Evolutionary conservation across 2,888 invertebrate species (phyloP).

Genomic region (Mystacides longicornis): DNA sequence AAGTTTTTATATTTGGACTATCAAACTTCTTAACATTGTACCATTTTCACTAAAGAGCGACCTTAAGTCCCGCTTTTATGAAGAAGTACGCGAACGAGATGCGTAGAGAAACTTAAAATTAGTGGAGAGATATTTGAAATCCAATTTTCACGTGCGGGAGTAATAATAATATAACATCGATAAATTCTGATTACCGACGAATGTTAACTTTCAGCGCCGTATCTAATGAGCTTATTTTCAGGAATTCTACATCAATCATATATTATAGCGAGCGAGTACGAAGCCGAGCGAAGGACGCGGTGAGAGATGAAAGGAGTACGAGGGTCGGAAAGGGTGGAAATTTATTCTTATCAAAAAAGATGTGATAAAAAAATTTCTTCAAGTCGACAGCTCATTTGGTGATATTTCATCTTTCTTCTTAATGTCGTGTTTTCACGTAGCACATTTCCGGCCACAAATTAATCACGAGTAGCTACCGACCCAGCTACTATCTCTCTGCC

Average conservation of each 20-base stretch:
- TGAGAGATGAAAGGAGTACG: too few species aligned
- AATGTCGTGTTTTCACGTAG: slow-evolving; percentile 11
- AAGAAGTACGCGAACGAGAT: too few species aligned
- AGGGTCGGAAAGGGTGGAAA: too few species aligned
- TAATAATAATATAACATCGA: not conserved
- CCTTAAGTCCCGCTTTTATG: too few species aligned
- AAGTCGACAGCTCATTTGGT: not conserved
- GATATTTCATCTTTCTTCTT: slow-evolving; percentile 1
- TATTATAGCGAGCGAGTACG: too few species aligned
- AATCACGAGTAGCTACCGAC: slow-evolving; percentile 8
- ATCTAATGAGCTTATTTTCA: not conserved
- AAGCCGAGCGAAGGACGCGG: too few species aligned
- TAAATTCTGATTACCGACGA: not conserved
- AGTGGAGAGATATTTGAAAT: too few species aligned
- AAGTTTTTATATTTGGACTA: too few species aligned
- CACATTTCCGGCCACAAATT: slow-evolving; percentile 17
- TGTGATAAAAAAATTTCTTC: not conserved
- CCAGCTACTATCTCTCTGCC: not conserved
- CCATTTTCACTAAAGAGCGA: too few species aligned
- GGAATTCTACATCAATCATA: not conserved
- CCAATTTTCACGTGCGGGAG: not conserved
- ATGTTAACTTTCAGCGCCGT: not conserved
- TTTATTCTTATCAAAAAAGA: too few species aligned
- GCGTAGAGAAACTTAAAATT: too few species aligned
- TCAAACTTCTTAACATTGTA: too few species aligned